Conservation (phyloP, 2,797 vertebrate genomes). For the Macropodus opercularis region DNA sequence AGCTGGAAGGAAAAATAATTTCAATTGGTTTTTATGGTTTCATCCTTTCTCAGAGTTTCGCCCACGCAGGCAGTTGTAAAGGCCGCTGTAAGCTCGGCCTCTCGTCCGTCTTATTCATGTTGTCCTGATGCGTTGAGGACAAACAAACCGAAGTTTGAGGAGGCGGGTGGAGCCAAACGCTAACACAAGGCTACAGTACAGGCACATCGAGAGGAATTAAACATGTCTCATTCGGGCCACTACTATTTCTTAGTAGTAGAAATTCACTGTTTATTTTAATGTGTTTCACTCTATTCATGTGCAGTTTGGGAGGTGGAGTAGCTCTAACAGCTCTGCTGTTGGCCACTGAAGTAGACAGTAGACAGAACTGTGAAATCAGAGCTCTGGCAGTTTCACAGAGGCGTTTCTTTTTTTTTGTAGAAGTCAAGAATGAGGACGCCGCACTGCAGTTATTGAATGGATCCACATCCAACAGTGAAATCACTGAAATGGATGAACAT, state of each 20-base stretch:
- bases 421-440: background rate
- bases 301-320: background rate
- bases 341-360: conserved; percentile 4
- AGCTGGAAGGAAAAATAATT: conserved; percentile 41
- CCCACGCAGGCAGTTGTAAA: conserved; percentile 39
- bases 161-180: too few species aligned
- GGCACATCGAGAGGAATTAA: background rate
- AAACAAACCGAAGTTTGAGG: conserved; percentile 16
- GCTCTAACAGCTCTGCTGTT: background rate
- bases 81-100: conserved; percentile 22
- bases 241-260: too few species aligned
- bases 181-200: too few species aligned
- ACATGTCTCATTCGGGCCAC: background rate
- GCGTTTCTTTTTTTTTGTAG: background rate
- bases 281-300: background rate
- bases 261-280: too few species aligned
- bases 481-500: conserved; percentile 22
- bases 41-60: background rate
- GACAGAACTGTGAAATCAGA: conserved; percentile 18
- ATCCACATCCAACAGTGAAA: conserved; percentile 4
- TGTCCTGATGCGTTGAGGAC: conserved; percentile 26
- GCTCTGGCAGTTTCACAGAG: conserved; percentile 3
- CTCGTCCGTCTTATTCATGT: conserved; percentile 33
- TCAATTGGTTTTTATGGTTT: conserved; percentile 24
- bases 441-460: background rate